phyloP scores from a whole-genome alignment of 2,113 vertebrate species.

The Cynoglossus semilaevis region DNA sequence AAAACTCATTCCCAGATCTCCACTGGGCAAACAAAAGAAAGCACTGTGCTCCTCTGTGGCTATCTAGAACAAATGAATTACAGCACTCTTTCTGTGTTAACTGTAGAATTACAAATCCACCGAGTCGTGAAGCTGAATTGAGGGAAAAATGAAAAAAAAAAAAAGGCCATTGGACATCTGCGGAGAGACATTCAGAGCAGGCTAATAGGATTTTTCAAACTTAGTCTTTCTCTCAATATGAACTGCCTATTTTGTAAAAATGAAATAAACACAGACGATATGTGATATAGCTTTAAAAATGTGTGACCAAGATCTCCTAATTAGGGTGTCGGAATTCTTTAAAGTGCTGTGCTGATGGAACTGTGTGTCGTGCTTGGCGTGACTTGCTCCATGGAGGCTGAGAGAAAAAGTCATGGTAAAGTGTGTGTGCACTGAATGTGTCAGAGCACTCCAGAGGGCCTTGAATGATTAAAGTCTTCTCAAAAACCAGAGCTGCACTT shows the following conservation, averaged over 20 bases:
- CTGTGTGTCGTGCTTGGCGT: constrained; percentile 17
- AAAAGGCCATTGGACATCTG: background rate
- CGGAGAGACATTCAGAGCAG: no score
- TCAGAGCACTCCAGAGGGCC: constrained; percentile 25
- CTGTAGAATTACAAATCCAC: background rate
- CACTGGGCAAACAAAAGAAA: background rate
- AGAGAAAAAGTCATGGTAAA: constrained; percentile 8
- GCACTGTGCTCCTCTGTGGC: constrained; percentile 1
- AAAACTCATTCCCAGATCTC: background rate
- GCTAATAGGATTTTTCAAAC: no score
- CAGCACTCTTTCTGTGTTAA: background rate
- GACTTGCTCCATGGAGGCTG: constrained; percentile 14
- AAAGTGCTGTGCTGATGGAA: constrained; percentile 11
- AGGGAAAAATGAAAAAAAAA: constrained; percentile 26
- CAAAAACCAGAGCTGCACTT: background rate
- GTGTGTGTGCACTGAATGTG: constrained; percentile 18
- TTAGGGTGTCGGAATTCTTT: constrained; percentile 31
- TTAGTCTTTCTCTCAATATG: no score
- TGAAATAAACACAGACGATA: no score
- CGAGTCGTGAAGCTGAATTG: constrained; percentile 20
- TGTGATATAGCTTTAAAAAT: constrained; percentile 1
- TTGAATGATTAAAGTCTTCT: constrained; percentile 17
- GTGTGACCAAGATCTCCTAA: constrained; percentile 23
- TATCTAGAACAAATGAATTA: background rate
- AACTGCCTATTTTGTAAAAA: no score